Base-by-base conservation (phyloP, 2,888 invertebrate genomes). In the Ceramica pisi region DNA sequence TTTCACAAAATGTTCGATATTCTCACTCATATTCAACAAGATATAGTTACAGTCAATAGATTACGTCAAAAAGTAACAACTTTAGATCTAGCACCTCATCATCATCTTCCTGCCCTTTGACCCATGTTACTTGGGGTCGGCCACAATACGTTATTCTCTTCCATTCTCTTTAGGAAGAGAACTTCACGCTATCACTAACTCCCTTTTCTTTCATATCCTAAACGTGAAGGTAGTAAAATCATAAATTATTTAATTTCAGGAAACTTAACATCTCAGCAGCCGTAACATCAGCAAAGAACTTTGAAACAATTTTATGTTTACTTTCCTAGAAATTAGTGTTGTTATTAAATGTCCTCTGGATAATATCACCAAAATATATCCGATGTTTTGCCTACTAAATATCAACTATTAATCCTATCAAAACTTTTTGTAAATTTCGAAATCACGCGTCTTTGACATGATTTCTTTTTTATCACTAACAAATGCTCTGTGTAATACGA, bases 361-460 rank as follows among this genome's bases (percentile, higher is more conserved):
- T 87, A 78, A 89, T 89, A 89, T 87, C 87, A 89, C 84, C 82
- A 80, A 80, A 82, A 85, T 86, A 84, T 86, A 89, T 87, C 87
- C 85, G 79, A 86, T 85, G 83, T 87, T 89, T 89, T 83, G 87
- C 84, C 84, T 88, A 85, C 82, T 81, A 86, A 85, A 86, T 85
- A 87, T 82, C 85, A 87, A 87, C 80, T 84, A 86, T 83, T 86
- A 87, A 87, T 86, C 82, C 75, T 77, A 81, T 86, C 67, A 74
- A 81, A 80, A 80, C 75, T 81, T 81, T 79, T 89, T 88, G 87
- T 87, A 83, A 81, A 82, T 84, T 88, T 90, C 85, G 86, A 89
- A 89, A 89, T 89, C 90, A 91, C 91, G 88, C 89, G 90, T 92
- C 89, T 84, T 89, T 68, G 87, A 88, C 90, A 89, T 87, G 84